Evolutionary conservation across 1,140 invertebrate species (phyloP), one percentile per base, ranked within the genome.

Genomic region (Yoshiicerus persimilis): DNA sequence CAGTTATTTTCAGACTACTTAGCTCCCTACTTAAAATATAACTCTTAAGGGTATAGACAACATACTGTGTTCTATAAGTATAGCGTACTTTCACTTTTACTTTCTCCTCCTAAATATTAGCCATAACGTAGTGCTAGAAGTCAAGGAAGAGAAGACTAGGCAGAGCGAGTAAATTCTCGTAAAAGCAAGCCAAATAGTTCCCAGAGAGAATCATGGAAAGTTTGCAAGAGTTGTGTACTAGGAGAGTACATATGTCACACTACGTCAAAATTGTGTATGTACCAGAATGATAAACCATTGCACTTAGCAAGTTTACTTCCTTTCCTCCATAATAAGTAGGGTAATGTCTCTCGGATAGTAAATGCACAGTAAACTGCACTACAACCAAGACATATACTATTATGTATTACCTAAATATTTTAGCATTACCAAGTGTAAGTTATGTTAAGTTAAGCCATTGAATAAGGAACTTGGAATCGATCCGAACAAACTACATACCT

Each of bases 261-360:
- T 80, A 80, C 75, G 75, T 80, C 75, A 80, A 80, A 80, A 80
- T 36, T 80, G 75, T 80, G 75, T 38, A 80, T 80, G 75, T 80
- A 80, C 75, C 32, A 38, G 75, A 80, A 80, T 80, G 75, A 80
- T 80, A 80, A 80, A 80, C 75, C 75, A 80, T 80, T 80, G 30
- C 75, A 80, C 75, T 80, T 80, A 80, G 75, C 75, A 80, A 80
- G 75, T 80, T 80, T 80, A 80, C 75, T 80, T 80, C 30, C 16
- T n/a, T 80, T n/a, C 75, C 32, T 80, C 30, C 34, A 80, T 80
- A 80, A 70, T 70, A 70, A 70, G 66, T 70, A 70, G 66, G 25
- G 16, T 56, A 56, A 56, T 56, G 47, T 56, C 47, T 56, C 47
- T n/a, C 20, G 47, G 20, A 56, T 56, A 56, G 16, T 56, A 56